Conservation (phyloP, 2,797 vertebrate species). For the Rhinatrema bivittatum region DNA sequence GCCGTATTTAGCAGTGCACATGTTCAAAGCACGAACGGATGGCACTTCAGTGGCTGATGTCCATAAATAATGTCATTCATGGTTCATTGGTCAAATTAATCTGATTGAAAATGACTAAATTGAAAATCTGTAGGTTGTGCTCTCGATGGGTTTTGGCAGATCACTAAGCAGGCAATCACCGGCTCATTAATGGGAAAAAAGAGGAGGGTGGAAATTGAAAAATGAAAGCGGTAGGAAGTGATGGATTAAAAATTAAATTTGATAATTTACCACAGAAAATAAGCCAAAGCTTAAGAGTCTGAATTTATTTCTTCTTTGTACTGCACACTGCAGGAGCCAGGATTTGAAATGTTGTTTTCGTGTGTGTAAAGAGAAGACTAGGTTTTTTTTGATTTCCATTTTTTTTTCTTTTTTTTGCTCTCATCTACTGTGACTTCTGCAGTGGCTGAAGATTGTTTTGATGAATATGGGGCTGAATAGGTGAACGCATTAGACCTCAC, state of each 20-base stretch:
- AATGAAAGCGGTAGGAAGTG: conserved; percentile 22
- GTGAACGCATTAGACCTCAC: too few species aligned
- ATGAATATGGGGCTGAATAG: too few species aligned
- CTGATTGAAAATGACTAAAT: conserved; percentile 35
- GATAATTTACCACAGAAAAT: neutral
- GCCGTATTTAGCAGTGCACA: conserved; percentile 1
- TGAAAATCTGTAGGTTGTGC: conserved; percentile 31
- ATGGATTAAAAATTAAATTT: conserved; percentile 27
- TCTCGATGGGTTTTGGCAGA: conserved; percentile 33
- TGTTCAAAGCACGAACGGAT: conserved; percentile 13
- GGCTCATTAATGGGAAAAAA: conserved; percentile 31
- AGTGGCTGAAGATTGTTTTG: too few species aligned
- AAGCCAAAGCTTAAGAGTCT: neutral
- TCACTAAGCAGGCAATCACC: conserved; percentile 15
- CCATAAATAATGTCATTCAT: conserved; percentile 34
- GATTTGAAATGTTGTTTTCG: too few species aligned
- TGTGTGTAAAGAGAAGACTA: too few species aligned
- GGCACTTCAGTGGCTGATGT: conserved; percentile 6
- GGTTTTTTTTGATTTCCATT: too few species aligned
- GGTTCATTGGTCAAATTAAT: conserved; percentile 37
- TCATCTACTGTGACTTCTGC: too few species aligned
- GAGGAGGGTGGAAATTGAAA: conserved; percentile 21
- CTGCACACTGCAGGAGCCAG: too few species aligned
- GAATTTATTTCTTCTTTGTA: too few species aligned
- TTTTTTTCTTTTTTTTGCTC: too few species aligned